Conservation (phyloP, 2,113 vertebrate genomes). For the Rafetus swinhoei region DNA sequence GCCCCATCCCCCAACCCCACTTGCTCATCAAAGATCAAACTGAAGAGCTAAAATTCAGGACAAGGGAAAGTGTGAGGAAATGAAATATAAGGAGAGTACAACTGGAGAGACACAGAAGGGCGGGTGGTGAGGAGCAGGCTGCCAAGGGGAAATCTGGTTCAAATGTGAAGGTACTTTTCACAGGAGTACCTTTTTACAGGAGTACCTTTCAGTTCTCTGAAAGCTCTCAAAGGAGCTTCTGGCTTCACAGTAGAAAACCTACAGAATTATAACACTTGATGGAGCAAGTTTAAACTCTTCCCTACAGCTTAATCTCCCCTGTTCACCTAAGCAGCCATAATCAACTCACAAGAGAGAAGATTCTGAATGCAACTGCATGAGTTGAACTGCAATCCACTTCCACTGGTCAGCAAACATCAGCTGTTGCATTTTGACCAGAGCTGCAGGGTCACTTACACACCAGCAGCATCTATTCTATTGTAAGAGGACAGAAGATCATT, state of each 20-base stretch:
- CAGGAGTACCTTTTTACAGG: too few relatives aligned
- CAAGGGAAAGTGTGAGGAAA: not conserved
- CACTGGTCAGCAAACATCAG: not conserved
- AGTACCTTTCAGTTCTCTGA: too few relatives aligned
- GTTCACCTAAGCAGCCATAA: not conserved
- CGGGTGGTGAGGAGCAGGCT: not conserved
- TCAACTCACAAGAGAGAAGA: not conserved
- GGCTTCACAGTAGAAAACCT: not conserved
- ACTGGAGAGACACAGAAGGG: not conserved
- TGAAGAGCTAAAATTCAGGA: not conserved
- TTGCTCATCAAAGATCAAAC: not conserved
- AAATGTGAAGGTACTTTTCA: not conserved
- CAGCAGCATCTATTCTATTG: too few relatives aligned
- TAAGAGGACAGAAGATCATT: not conserved
- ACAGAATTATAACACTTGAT: not conserved
- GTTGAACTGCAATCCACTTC: not conserved
- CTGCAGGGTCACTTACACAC: not conserved
- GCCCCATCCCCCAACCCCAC: not conserved
- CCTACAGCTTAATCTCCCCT: not conserved
- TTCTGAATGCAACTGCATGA: not conserved
- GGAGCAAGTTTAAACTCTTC: not conserved
- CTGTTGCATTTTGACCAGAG: not conserved
- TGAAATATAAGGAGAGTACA: not conserved
- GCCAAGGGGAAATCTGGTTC: constrained; percentile 3
- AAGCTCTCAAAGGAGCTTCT: not conserved